These are phyloP conservation scores for Sinohyriopsis cumingii DNA, from an alignment of 2,888 invertebrate genomes.

Conservation along the genomic window DNA sequence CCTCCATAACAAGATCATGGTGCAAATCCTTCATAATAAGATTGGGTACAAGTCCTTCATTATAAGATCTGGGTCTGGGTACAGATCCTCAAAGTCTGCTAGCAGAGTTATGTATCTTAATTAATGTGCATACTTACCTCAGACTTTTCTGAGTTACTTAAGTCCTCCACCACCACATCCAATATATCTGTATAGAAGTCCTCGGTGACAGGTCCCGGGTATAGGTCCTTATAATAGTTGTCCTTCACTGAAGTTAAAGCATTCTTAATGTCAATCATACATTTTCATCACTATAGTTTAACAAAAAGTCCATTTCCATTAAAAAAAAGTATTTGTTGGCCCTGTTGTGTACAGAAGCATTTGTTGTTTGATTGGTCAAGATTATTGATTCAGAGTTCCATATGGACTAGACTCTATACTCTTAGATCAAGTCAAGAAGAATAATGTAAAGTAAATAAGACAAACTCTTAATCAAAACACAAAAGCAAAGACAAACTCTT, in stretches of 20 bases:
- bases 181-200: conserved; percentile 35
- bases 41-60: no score
- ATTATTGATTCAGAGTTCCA: no score
- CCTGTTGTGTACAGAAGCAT: no score
- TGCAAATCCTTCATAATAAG: no score
- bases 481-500: not conserved
- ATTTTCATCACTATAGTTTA: no score
- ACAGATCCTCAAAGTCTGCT: no score
- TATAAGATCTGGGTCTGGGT: no score
- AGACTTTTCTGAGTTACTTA: conserved; percentile 31
- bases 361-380: no score
- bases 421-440: conserved; percentile 1
- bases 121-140: conserved; percentile 17
- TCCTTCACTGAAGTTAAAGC: conserved; percentile 48
- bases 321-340: not conserved
- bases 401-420: not conserved
- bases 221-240: conserved; percentile 66
- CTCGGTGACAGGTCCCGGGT: conserved; percentile 49
- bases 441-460: not conserved
- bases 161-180: conserved; percentile 28
- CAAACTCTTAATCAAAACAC: not conserved
- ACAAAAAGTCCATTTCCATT: not conserved
- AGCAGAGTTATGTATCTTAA: no score
- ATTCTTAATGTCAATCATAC: no score
- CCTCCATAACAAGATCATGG: no score